Base-by-base conservation (phyloP, 1,140 invertebrate genomes). In the Eumeta japonica region DNA sequence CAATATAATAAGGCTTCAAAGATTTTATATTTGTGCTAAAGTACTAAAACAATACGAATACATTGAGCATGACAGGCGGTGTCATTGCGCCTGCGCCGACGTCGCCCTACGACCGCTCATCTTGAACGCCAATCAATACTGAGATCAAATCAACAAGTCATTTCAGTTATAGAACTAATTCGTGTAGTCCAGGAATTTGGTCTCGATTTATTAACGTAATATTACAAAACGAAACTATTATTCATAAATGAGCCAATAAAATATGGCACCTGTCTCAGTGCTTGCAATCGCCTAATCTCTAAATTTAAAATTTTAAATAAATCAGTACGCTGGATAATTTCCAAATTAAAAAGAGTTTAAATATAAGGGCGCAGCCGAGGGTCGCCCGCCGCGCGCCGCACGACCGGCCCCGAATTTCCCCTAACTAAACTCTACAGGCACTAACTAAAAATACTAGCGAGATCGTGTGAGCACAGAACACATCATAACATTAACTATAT, bases 381-480 rank as follows among this genome's bases (percentile, higher is more conserved):
- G n/a, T n/a, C n/a, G n/a, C n/a, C n/a, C n/a, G n/a, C n/a, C n/a
- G n/a, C n/a, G n/a, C n/a, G n/a, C n/a, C n/a, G n/a, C n/a, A n/a
- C n/a, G n/a, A n/a, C n/a, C n/a, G n/a, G n/a, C n/a, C n/a, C n/a
- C n/a, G n/a, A 60, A 59, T 60, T 56, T 52, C 32, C 49, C 43
- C 68, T 71, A 67, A 67, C 64, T 71, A 71, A 73, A 58, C 39
- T 44, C 64, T 67, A 68, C 37, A 61, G 59, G 55, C 62, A 62
- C 67, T 72, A 71, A 71, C 66, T 71, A 71, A 71, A 63, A 63
- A 61, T 63, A 64, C 65, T 71, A 74, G 63, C 63, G 70, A 74
- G 70, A 74, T 74, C 70, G 56, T 58, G 58, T 74, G 66, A 74
- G 63, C 65, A 70, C 62, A 61, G 70, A 74, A 74, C 70, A 74